Evolutionary conservation across 2,797 vertebrate genomes (phyloP).

Genomic region (Sandelia bainsii): DNA sequence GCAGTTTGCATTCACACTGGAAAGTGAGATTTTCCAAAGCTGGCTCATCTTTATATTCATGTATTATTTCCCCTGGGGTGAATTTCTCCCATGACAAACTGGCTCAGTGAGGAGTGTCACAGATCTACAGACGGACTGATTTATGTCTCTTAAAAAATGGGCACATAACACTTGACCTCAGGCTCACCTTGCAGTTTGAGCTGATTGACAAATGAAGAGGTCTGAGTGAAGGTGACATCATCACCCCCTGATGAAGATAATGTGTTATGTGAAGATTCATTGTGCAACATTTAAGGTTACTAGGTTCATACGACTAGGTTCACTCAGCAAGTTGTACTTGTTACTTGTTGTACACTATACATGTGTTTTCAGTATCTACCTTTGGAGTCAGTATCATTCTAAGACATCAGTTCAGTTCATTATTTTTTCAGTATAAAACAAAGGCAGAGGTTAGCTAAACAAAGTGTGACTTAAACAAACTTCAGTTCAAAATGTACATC

Average conservation of each 20-base stretch:
- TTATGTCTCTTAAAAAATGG: slow-evolving; percentile 14
- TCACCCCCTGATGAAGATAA: neutral
- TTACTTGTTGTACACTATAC: too few relatives aligned
- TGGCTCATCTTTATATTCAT: neutral
- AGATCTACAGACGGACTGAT: slow-evolving; percentile 15
- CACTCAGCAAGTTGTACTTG: too few relatives aligned
- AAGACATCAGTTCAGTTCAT: too few relatives aligned
- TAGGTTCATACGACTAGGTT: neutral
- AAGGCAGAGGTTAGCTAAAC: too few relatives aligned
- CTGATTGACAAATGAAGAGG: slow-evolving; percentile 21
- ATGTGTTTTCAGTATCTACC: too few relatives aligned
- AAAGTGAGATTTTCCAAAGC: slow-evolving; percentile 3
- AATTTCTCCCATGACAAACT: slow-evolving; percentile 15
- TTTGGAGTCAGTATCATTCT: too few relatives aligned
- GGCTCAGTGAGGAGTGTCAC: slow-evolving; percentile 3
- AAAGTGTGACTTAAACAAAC: too few relatives aligned
- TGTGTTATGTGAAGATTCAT: slow-evolving; percentile 8
- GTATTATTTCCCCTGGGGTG: neutral
- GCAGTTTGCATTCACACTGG: neutral
- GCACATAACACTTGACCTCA: neutral
- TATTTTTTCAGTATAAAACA: too few relatives aligned
- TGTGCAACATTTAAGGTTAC: neutral
- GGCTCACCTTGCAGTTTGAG: slow-evolving; percentile 12
- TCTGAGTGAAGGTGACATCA: slow-evolving; percentile 13
- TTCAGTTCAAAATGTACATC: too few relatives aligned